Evolutionary conservation across 2,888 invertebrate genomes (phyloP), one percentile per base, ranked within the genome.

Genomic region (Watsonalla binaria): DNA sequence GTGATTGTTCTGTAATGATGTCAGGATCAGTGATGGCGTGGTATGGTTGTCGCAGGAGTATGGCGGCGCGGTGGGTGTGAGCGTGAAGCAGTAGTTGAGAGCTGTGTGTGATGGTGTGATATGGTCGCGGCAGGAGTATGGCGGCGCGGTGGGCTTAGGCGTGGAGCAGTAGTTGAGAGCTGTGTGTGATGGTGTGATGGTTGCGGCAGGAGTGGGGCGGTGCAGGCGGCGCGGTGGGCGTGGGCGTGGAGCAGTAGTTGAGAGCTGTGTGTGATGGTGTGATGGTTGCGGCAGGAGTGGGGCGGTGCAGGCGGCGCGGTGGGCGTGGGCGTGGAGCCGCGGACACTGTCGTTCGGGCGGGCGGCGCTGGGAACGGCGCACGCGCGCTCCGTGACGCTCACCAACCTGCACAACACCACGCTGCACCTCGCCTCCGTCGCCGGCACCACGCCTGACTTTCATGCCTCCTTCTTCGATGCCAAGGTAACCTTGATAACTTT

Each of bases 401-500:
- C 95, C 84, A 99, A 99, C 92, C 93, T 94, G 72, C 96, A 96
- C 91, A 96, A 97, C 90, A 94, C 94, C 78, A 97, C 95, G 76
- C 93, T 99, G 76, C 96, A 97, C 84, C 94, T 99, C 80, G 95
- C 96, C 79, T 98, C 98, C 65, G 97, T 99, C 78, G 97, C 98
- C 65, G 98, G 98, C 73, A 97, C 95, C 84, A 97, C 97, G 69
- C 95, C 96, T 42, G 96, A 98, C 91, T 99, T 99, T 92, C 98
- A 99, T 87, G 98, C 98, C 76, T 98, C 98, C 64, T 98, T 99
- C 92, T 98, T 98, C 86, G 96, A 97, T 78, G 95, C 97, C 76
- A 98, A 98, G 94, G 98, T 98, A 82, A 11, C 5, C 47, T 34
- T 6, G 2, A 34, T n/a, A 13, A 11, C 14, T 4, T 24, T 24